Evolutionary conservation across 2,113 vertebrate species (phyloP), one percentile per base, ranked within the genome.

Genomic region (Takifugu flavidus): DNA sequence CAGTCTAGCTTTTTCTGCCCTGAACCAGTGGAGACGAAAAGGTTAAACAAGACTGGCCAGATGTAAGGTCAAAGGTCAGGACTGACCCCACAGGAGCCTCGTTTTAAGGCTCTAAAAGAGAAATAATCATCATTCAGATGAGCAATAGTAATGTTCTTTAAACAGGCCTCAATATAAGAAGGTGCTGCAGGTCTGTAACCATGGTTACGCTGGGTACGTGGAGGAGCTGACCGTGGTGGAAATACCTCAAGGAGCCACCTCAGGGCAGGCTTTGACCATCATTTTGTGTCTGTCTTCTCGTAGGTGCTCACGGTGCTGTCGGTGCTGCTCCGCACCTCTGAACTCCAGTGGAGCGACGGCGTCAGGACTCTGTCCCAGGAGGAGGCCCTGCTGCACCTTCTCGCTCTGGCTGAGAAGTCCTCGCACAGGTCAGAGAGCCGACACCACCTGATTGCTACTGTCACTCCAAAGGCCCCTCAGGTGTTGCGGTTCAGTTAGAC

Each of bases 261-360:
- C 20, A 20, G 20, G 20, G 20, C 20, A 20, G 20, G 15, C 53
- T 59, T 7, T 72, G 15, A 65, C 56, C 25, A 1, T 44, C 14
- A 47, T 31, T 55, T 26, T 28, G 25, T 29, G 7, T 31, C 44
- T 29, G 6, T 58, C 52, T 53, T 46, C 29, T 28, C 45, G 11
- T 85, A 98, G 96, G 89, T 94, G 53, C 87, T 98, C 71, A 91
- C 90, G 64, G 85, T 92, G 80, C 85, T 97, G 63, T 85, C 88
- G 55, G 75, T 67, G 62, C 77, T 94, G 79, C 86, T 91, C 74
- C 76, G 90, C 62, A 77, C 70, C 31, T 73, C 75, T 3, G 71
- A 92, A 55, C 86, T 97, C 71, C 79, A 65, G 5, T 93, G 92
- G 86, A 82, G 72, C 11, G 91, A 93, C 50, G 54, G 52, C 4